Evolutionary conservation across 92 coral and sea anemone genomes (phyloP), one percentile per base, ranked within the genome.

Genomic region (Paramuricea clavata): DNA sequence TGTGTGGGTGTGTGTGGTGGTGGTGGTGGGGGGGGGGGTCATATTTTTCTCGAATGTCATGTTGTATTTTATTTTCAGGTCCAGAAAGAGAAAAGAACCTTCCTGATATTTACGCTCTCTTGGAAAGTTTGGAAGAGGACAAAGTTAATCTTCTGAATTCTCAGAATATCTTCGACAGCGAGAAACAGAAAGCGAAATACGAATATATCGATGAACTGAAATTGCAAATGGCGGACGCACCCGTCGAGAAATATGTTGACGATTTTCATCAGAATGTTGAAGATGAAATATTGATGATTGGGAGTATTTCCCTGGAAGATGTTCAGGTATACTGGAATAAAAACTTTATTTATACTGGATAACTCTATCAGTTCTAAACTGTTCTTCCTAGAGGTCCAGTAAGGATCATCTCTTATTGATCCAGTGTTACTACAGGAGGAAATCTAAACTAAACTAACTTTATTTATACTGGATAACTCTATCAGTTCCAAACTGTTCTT

Each of bases 271-370:
- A 92, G 84, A 84, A 92, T 65, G 92, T 97, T 91, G 98, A 94
- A 69, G 99, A 97, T 15, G 99, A 97, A 64, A 87, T 97, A 9
- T 88, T 97, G 31, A 97, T 97, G 99, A 93, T 97, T 84, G 99
- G 99, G 30, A 94, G 94, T 34, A 94, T 97, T 39, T 94, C 99
- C 60, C 85, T 97, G 78, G 99, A 97, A 76, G 97, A 93, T 89
- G 97, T 97, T 54, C 99, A 97, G 98, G 99, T 97, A 71, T 22
- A 81, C 21, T 49, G 9, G 44, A 69, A 9, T 76, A 23, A 47
- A 35, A 49, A 21, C 59, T 39, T 36, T 60, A n/a, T n/a, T n/a
- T n/a, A n/a, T n/a, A n/a, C n/a, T n/a, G n/a, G n/a, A n/a, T n/a
- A n/a, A n/a, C n/a, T n/a, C n/a, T n/a, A n/a, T n/a, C n/a, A 41